A percentile compares a stretch with the other conserved stretches of the same genome.
Conservation (phyloP, 2,797 vertebrate genomes). For the Sylvilagus floridanus region DNA sequence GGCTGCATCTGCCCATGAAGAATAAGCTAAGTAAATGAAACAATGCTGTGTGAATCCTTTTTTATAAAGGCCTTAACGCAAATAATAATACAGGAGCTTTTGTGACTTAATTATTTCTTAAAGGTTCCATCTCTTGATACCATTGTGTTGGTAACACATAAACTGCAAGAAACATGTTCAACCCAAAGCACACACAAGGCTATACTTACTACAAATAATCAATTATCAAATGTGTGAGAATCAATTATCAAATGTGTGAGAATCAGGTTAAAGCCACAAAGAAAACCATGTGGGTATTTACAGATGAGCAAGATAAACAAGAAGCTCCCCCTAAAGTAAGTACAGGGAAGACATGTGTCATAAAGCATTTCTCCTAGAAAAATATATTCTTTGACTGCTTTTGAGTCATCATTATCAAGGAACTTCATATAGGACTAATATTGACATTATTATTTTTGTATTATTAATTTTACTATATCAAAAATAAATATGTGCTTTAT, state of each 20-base stretch:
- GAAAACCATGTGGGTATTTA: background rate
- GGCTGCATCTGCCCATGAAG: too few relatives aligned
- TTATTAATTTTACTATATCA: background rate
- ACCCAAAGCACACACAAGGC: background rate
- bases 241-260: background rate
- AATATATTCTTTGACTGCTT: background rate
- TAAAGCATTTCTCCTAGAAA: background rate
- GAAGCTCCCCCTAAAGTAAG: background rate
- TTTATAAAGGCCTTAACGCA: background rate
- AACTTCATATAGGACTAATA: background rate
- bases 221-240: background rate
- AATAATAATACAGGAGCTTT: background rate
- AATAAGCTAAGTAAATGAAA: background rate
- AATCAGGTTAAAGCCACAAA: background rate
- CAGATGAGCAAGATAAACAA: background rate
- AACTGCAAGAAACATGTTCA: too few relatives aligned
- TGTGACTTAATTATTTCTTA: background rate
- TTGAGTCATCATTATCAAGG: background rate
- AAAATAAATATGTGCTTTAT: background rate
- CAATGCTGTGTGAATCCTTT: background rate
- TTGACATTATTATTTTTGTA: slow-evolving; percentile 9
- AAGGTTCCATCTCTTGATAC: background rate
- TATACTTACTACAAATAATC: background rate
- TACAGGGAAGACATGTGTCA: background rate
- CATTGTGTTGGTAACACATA: background rate